Evolutionary conservation across 2,113 vertebrate species (phyloP), one percentile per base, ranked within the genome.

Genomic region (Trichomycterus rosablanca): DNA sequence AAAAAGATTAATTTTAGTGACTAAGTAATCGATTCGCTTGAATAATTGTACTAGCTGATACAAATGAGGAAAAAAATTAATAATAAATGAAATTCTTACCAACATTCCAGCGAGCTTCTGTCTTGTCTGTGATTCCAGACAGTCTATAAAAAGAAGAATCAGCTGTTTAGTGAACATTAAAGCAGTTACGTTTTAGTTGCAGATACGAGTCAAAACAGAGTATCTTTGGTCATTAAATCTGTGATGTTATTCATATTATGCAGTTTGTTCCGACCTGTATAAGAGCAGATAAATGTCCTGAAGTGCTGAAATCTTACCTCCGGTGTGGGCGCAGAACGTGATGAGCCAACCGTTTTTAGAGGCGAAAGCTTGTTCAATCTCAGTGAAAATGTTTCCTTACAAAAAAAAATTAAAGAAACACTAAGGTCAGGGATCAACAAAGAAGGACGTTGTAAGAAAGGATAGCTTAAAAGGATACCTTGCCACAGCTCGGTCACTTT

Each of bases 91-190:
- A 53, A 35, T 9, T 18, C 95, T 92, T 87, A 98, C 96, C 93
- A 99, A 79, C 96, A 97, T 97, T 69, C 92, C 94, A 42, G 93
- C 91, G 26, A 98, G 74, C 69, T 94, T 95, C 74, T 92, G 90
- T 66, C 89, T 90, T 1, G 93, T 96, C 75, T 87, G 87, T 56
- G 90, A 81, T 69, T 90, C 85, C 81, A 97, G 76, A 70, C 95
- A 97, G 80, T 98, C 95, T 99, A 76, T 76, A 60, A 10, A 71
- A 49, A 78, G 22, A 26, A 3, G 42, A 34, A 14, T 1, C 22
- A 35, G 34, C 15, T 28, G 22, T 11, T 4, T 4, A n/a, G 4
- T 4, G 10, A 14, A 16, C 11, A 10, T 1, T 3, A 43, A 20
- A 6, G 10, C 14, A 55, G 8, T 9, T 2, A 54, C 7, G n/a